Percentiles rank a stretch among this genome's conserved stretches.
phyloP scores from a whole-genome alignment of 37 sponge, comb jelly and placozoan genomes.

The Ephydatia muelleri region DNA sequence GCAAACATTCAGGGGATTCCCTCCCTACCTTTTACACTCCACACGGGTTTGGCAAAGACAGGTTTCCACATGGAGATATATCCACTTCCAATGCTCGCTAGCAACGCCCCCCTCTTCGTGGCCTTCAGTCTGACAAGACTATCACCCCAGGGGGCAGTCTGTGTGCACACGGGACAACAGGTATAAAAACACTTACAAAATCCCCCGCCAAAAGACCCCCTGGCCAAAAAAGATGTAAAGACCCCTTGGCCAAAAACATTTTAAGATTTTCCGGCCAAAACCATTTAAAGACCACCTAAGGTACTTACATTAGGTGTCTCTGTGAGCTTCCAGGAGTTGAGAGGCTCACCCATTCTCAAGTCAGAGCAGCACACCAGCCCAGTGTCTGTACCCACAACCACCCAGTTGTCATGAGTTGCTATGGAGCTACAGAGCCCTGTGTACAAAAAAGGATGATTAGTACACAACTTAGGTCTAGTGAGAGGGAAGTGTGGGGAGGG shows the following conservation, averaged over 20 bases:
- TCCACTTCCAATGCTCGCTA: constrained; percentile 56
- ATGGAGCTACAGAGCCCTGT: constrained; percentile 44
- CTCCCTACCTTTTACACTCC: constrained; percentile 47
- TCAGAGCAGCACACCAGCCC: constrained; percentile 61
- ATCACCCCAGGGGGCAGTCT: constrained; percentile 49
- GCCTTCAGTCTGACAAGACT: constrained; percentile 40
- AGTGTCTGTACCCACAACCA: constrained; percentile 57
- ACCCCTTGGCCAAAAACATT: no score
- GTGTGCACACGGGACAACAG: background rate
- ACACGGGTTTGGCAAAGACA: constrained; percentile 28
- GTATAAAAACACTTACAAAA: background rate
- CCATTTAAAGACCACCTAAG: background rate
- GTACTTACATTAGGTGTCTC: constrained; percentile 18
- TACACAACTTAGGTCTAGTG: no score
- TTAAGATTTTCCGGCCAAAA: background rate
- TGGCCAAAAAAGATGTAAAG: no score
- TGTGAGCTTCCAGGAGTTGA: constrained; percentile 53
- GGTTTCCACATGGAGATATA: constrained; percentile 66
- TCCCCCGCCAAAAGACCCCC: background rate
- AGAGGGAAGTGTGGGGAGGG: background rate
- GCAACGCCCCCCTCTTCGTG: constrained; percentile 61
- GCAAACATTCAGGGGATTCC: background rate
- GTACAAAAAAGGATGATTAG: background rate
- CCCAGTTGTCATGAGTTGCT: constrained; percentile 52
- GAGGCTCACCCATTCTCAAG: constrained; percentile 62